Evolutionary conservation across 2,888 invertebrate genomes (phyloP).

Genomic region (Oxycera nigricornis): DNA sequence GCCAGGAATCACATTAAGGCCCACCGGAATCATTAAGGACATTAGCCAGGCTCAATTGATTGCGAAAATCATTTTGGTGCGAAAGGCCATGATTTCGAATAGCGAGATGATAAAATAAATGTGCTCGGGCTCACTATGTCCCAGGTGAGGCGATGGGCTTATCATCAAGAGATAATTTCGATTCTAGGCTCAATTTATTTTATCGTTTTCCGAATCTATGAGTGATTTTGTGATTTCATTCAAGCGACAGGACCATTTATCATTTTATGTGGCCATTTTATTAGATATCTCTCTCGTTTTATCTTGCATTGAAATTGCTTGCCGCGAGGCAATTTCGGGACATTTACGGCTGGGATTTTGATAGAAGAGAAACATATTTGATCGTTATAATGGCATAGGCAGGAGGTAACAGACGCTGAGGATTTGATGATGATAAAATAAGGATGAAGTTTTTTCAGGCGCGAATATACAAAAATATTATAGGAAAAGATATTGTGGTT

Average conservation of each 20-base stretch:
- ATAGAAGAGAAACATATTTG: too few species aligned
- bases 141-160: conserved; percentile 23
- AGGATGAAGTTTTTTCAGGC: too few species aligned
- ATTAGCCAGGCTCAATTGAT: conserved; percentile 37
- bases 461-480: too few species aligned
- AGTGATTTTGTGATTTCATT: conserved; percentile 37
- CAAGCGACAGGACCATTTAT: conserved; percentile 26
- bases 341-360: conserved; percentile 16
- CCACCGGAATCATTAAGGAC: conserved; percentile 22
- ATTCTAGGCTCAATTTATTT: conserved; percentile 35
- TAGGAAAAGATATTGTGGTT: too few species aligned
- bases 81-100: neutral
- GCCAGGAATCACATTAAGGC: conserved; percentile 19
- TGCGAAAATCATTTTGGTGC: conserved; percentile 19
- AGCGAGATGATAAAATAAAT: neutral
- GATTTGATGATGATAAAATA: too few species aligned
- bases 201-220: conserved; percentile 32
- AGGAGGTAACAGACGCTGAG: too few species aligned
- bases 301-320: conserved; percentile 10
- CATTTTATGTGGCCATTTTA: conserved; percentile 36
- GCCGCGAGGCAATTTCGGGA: conserved; percentile 28
- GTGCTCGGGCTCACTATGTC: neutral
- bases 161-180: conserved; percentile 26
- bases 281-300: conserved; percentile 33
- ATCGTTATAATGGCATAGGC: too few species aligned